Conservation (phyloP, 1,140 invertebrate genomes). For the Macrosteles quadrilineatus region DNA sequence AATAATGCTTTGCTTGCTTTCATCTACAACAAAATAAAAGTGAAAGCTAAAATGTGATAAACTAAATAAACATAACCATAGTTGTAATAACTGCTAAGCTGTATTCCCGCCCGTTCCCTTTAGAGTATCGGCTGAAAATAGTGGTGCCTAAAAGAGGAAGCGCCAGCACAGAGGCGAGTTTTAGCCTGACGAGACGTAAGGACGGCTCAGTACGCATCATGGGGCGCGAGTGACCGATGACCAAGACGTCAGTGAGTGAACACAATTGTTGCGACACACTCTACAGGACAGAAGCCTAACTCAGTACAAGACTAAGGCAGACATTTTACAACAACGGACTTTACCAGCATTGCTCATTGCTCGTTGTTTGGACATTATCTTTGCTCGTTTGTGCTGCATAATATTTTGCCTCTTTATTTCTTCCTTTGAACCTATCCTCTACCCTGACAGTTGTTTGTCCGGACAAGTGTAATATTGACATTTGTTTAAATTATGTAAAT, state of each 20-base stretch:
- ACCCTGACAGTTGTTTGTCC: no score
- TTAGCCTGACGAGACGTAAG: neutral
- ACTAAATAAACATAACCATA: neutral
- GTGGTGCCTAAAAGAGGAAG: conserved; percentile 10
- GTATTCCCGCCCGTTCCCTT: neutral
- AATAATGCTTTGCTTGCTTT: no score
- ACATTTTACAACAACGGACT: no score
- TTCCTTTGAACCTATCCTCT: no score
- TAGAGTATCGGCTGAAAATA: conserved; percentile 11
- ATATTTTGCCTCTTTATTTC: no score
- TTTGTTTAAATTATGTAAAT: no score
- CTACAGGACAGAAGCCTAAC: neutral
- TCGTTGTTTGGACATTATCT: no score
- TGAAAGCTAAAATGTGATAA: no score
- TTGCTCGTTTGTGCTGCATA: no score
- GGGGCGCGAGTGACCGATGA: neutral
- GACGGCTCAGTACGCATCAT: neutral
- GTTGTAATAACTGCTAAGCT: conserved; percentile 1
- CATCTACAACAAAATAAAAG: no score
- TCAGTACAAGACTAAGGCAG: neutral
- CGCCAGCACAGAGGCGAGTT: neutral
- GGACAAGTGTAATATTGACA: no score
- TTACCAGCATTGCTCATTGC: no score
- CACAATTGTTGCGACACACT: neutral
- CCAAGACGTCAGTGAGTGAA: conserved; percentile 1